Percentiles rank a stretch among this genome's conserved stretches.
These are phyloP conservation scores for Drosophila kambysellisi DNA, from an alignment of 2,888 invertebrate genomes.

Conservation along the genomic window DNA sequence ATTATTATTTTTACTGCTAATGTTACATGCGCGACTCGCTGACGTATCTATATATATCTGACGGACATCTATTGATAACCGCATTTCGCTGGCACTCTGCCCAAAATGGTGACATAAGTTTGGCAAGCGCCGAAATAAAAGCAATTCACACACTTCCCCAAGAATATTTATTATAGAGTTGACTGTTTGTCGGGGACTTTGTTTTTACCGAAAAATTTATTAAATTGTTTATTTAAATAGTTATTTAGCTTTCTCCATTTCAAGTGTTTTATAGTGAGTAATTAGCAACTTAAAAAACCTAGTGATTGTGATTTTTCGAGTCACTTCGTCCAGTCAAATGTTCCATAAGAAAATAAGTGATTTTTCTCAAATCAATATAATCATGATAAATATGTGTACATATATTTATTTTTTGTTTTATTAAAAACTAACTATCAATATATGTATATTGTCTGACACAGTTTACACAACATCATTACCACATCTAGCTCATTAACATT, in stretches of 20 bases:
- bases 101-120: conserved; percentile 40
- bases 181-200: neutral
- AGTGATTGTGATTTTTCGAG: neutral
- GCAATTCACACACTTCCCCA: conserved; percentile 2
- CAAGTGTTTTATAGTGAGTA: neutral
- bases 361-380: neutral
- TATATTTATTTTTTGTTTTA: neutral
- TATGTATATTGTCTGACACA: neutral
- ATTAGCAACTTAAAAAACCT: neutral
- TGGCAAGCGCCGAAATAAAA: conserved; percentile 38
- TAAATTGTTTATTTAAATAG: neutral
- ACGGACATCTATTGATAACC: conserved; percentile 57
- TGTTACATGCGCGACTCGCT: conserved; percentile 43
- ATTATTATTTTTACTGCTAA: conserved; percentile 28
- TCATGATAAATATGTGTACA: neutral
- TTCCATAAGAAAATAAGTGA: neutral
- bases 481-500: neutral
- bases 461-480: neutral
- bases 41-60: conserved; percentile 54
- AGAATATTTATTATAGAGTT: neutral
- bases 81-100: conserved; percentile 27
- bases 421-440: neutral
- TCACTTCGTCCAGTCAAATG: neutral
- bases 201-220: neutral
- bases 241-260: neutral